These are phyloP conservation scores for Probaryconus sp. DNA, from an alignment of 1,140 invertebrate genomes.

Conservation along the genomic window DNA sequence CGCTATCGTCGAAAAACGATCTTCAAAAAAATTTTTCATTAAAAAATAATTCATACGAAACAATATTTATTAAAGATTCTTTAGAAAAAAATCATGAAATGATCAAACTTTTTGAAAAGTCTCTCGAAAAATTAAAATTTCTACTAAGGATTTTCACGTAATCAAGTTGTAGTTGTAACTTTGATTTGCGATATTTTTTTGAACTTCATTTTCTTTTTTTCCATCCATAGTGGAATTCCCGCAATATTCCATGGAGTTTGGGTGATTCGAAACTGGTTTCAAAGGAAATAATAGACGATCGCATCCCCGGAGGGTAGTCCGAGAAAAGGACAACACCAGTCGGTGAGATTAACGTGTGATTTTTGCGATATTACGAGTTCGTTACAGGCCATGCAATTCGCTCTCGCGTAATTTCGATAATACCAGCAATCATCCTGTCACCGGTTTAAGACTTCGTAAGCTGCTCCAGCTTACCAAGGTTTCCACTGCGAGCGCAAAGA, in stretches of 20 bases:
- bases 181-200: slow-evolving; percentile 25
- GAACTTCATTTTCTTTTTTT: slow-evolving; percentile 38
- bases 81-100: too few species aligned
- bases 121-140: too few species aligned
- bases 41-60: too few species aligned
- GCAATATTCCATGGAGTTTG: slow-evolving; percentile 49
- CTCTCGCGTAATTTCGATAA: slow-evolving; percentile 74
- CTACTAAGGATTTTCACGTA: too few species aligned
- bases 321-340: slow-evolving; percentile 48
- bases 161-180: too few species aligned
- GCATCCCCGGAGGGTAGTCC: slow-evolving; percentile 37
- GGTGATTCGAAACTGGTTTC: slow-evolving; percentile 50
- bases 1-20: too few species aligned
- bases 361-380: slow-evolving; percentile 73
- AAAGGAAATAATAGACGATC: slow-evolving; percentile 57
- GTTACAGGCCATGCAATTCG: slow-evolving; percentile 71
- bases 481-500: slow-evolving; percentile 62
- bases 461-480: slow-evolving; percentile 66
- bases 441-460: slow-evolving; percentile 73
- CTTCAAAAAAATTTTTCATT: too few species aligned
- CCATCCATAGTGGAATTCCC: slow-evolving; percentile 36
- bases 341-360: slow-evolving; percentile 66
- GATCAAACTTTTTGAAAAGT: too few species aligned
- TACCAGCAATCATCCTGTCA: slow-evolving; percentile 76
- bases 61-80: too few species aligned